Percentiles rank a stretch among this genome's conserved stretches.
Conservation (phyloP, 2,888 invertebrate genomes). For the Toxonevra muliebris region DNA sequence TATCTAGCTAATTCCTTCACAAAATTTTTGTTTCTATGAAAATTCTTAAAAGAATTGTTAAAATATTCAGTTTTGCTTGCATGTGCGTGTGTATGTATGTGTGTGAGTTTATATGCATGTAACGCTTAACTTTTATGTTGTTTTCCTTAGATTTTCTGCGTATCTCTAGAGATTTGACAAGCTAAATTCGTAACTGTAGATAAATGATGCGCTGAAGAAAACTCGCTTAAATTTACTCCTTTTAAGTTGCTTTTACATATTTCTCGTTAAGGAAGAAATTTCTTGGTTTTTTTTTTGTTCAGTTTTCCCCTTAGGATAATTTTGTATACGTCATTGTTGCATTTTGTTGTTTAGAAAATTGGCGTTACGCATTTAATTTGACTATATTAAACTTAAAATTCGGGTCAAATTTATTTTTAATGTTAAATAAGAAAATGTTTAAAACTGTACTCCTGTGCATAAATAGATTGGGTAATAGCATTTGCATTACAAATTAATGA, state of each 20-base stretch:
- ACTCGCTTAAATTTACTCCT: conserved; percentile 9
- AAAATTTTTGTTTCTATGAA: neutral
- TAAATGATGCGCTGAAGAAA: conserved; percentile 4
- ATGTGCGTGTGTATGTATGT: neutral
- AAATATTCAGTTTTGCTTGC: neutral
- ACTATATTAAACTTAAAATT: too few relatives aligned
- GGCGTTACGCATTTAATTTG: too few relatives aligned
- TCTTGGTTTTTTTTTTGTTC: too few relatives aligned
- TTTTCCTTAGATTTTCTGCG: conserved; percentile 4
- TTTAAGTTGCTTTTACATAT: conserved; percentile 5
- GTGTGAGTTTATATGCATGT: neutral
- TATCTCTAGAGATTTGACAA: conserved; percentile 26
- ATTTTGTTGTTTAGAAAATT: neutral
- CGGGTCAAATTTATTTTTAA: too few relatives aligned
- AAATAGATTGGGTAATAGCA: too few relatives aligned
- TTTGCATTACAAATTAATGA: too few relatives aligned
- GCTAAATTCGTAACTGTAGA: conserved; percentile 16
- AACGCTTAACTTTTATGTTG: neutral
- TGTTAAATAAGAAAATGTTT: too few relatives aligned
- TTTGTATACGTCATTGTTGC: neutral
- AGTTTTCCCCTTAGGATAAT: too few relatives aligned
- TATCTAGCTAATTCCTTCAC: neutral
- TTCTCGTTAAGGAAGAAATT: too few relatives aligned
- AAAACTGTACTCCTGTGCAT: too few relatives aligned
- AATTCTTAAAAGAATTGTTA: conserved; percentile 12